These are phyloP conservation scores for Petrocephalus sullivani DNA, from an alignment of 2,797 vertebrate genomes.

Conservation along the genomic window DNA sequence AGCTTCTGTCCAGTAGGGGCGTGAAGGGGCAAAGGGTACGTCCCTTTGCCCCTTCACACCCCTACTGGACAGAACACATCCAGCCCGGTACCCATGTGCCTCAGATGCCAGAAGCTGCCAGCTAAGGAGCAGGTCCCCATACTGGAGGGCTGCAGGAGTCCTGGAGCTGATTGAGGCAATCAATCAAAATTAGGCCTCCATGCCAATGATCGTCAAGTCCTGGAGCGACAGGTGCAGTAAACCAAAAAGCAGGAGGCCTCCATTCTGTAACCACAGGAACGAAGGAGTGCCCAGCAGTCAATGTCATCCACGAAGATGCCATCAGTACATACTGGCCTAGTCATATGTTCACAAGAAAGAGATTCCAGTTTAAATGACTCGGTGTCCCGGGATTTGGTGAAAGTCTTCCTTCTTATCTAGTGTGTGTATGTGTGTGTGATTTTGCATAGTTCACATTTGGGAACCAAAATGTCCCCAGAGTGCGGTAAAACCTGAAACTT, in stretches of 20 bases:
- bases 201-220: background rate
- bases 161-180: background rate
- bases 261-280: background rate
- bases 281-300: background rate
- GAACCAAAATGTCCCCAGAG: background rate
- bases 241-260: background rate
- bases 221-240: background rate
- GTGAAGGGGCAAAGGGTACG: background rate
- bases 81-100: background rate
- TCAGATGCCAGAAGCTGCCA: background rate
- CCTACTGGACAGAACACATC: too few species aligned
- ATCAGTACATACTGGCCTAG: background rate
- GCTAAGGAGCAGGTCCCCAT: background rate
- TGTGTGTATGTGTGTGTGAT: background rate
- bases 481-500: too few species aligned
- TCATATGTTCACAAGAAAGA: background rate
- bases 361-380: background rate
- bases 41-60: too few species aligned
- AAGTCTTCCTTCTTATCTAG: background rate
- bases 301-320: background rate
- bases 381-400: background rate
- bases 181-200: background rate
- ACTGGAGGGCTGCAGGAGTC: background rate
- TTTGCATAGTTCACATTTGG: background rate
- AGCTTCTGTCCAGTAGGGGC: slow-evolving; percentile 40